Conservation (phyloP, 2,888 invertebrate genomes). For the Agrochola litura region DNA sequence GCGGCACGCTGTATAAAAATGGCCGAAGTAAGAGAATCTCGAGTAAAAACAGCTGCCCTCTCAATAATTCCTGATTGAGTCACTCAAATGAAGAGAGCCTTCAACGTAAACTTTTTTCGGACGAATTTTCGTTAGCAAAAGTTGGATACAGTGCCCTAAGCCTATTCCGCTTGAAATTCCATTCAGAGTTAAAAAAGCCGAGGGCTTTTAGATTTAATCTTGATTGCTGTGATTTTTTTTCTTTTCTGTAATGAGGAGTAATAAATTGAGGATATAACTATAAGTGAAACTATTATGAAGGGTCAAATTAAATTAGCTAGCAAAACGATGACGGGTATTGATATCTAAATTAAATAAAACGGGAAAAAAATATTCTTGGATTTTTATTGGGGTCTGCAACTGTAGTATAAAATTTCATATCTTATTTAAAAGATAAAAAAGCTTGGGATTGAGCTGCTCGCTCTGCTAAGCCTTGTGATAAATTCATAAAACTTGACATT, state of each 20-base stretch:
- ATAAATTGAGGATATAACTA: neutral
- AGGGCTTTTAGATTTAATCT: constrained; percentile 50
- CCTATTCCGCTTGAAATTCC: constrained; percentile 50
- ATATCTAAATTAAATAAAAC: too few relatives aligned
- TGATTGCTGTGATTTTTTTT: constrained; percentile 48
- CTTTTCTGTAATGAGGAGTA: neutral
- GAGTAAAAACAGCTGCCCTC: constrained; percentile 49
- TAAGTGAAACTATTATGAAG: neutral
- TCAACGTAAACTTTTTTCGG: constrained; percentile 52
- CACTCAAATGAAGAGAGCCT: constrained; percentile 59
- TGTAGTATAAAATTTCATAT: too few relatives aligned
- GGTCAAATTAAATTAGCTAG: too few relatives aligned
- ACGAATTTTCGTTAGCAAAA: constrained; percentile 58
- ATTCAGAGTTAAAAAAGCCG: constrained; percentile 56
- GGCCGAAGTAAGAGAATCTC: constrained; percentile 36
- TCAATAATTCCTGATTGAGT: constrained; percentile 63
- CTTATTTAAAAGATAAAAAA: too few relatives aligned
- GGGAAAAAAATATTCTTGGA: too few relatives aligned
- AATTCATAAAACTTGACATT: too few relatives aligned
- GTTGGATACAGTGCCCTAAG: constrained; percentile 53
- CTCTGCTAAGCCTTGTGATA: too few relatives aligned
- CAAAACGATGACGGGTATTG: too few relatives aligned
- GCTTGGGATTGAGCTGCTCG: too few relatives aligned
- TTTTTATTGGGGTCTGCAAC: too few relatives aligned
- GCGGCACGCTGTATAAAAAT: constrained; percentile 8